Percentiles rank a stretch among this genome's conserved stretches.
Conservation (phyloP, 1,140 invertebrate genomes). For the Hormaphis cornu region DNA sequence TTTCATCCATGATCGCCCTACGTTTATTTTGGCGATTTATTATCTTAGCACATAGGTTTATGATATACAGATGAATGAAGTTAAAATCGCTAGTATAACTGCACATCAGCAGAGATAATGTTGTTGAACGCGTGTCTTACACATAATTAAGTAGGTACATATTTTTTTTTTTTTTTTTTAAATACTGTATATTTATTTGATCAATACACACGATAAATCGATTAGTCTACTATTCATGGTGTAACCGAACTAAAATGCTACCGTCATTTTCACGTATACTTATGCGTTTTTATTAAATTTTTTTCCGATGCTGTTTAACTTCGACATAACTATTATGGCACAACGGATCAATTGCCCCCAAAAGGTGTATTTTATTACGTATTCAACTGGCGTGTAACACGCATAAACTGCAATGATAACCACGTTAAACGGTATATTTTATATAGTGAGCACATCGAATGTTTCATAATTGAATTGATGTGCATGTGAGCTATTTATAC, state of each 20-base stretch:
- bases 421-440: not conserved
- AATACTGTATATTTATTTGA: too few species aligned
- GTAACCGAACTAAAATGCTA: too few species aligned
- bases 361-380: not conserved
- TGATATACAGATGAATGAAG: too few species aligned
- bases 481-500: too few species aligned
- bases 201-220: not conserved
- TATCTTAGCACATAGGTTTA: too few species aligned
- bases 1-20: too few species aligned
- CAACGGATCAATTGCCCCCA: not conserved
- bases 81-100: too few species aligned
- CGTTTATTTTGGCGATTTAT: too few species aligned
- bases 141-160: too few species aligned
- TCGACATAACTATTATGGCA: not conserved
- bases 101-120: too few species aligned
- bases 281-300: not conserved
- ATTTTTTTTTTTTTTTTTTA: too few species aligned
- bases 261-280: not conserved
- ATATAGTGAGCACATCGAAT: not conserved
- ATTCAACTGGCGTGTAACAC: not conserved
- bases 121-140: too few species aligned
- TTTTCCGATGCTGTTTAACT: not conserved
- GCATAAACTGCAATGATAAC: not conserved
- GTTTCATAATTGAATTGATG: not conserved
- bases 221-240: not conserved